A percentile compares a stretch with the other conserved stretches of the same genome.
Evolutionary conservation across 2,113 vertebrate species (phyloP).

Genomic region (Phrynosoma platyrhinos): DNA sequence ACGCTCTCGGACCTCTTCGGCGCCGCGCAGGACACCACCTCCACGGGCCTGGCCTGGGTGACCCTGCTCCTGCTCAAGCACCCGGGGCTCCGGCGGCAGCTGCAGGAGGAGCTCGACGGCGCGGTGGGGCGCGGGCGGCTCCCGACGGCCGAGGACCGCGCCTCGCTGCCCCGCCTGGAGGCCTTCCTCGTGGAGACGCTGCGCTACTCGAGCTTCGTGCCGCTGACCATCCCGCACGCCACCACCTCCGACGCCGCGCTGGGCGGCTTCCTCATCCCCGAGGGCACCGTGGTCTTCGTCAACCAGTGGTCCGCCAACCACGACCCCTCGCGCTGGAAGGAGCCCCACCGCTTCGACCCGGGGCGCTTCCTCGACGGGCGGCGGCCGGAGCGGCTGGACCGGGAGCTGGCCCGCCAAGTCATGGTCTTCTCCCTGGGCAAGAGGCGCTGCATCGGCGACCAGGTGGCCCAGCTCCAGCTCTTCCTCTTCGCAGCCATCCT

Average conservation of each 20-base stretch:
- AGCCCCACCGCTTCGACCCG: slow-evolving; percentile 84
- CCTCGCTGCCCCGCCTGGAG: slow-evolving; percentile 78
- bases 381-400: slow-evolving; percentile 69
- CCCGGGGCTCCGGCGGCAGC: slow-evolving; percentile 77
- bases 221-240: slow-evolving; percentile 88
- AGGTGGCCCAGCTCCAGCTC: slow-evolving; percentile 83
- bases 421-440: slow-evolving; percentile 88
- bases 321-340: slow-evolving; percentile 82
- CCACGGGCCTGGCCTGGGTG: slow-evolving; percentile 83
- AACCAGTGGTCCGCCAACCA: slow-evolving; percentile 93
- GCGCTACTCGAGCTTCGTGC: slow-evolving; percentile 89
- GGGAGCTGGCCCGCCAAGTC: slow-evolving; percentile 75
- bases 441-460: slow-evolving; percentile 85
- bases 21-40: slow-evolving; percentile 87
- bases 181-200: slow-evolving; percentile 89
- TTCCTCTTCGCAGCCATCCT: slow-evolving; percentile 84
- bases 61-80: slow-evolving; percentile 83
- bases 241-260: slow-evolving; percentile 85
- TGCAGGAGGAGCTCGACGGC: slow-evolving; percentile 83
- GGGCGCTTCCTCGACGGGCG: slow-evolving; percentile 79
- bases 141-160: slow-evolving; percentile 78
- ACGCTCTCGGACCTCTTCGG: slow-evolving; percentile 86
- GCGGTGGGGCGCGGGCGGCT: slow-evolving; percentile 81
- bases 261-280: slow-evolving; percentile 84
- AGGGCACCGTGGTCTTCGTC: slow-evolving; percentile 87